A percentile compares a stretch with the other conserved stretches of the same genome.
Evolutionary conservation across 2,888 invertebrate species (phyloP).

Genomic region (Brachypalpus laphriformis): DNA sequence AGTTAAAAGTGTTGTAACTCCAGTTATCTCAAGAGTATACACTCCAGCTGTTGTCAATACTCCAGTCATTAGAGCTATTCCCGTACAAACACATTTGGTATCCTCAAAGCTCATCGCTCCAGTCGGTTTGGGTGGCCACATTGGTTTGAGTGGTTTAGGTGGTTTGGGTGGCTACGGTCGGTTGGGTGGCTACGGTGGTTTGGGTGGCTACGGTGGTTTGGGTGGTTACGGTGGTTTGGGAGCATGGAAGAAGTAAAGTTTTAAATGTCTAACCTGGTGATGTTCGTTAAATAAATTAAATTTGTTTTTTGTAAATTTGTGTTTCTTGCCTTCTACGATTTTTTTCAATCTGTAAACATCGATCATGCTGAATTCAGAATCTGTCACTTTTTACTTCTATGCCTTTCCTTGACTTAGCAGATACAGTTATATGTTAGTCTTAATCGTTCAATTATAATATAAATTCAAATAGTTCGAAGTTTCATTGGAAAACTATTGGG

Average conservation of each 20-base stretch:
- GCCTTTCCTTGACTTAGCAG: too few species aligned
- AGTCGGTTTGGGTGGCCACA: neutral
- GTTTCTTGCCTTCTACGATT: too few species aligned
- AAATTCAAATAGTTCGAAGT: too few species aligned
- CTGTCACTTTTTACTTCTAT: too few species aligned
- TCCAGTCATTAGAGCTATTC: neutral
- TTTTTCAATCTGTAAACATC: too few species aligned
- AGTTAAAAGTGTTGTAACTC: slow-evolving; percentile 21
- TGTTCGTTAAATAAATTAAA: neutral
- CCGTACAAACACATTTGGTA: neutral
- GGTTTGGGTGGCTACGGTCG: neutral
- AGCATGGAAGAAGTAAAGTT: neutral
- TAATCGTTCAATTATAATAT: too few species aligned
- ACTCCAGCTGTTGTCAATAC: slow-evolving; percentile 2
- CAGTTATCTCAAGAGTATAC: slow-evolving; percentile 3
- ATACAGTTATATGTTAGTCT: too few species aligned
- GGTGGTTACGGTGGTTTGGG: too few species aligned
- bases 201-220: too few species aligned
- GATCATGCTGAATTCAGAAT: too few species aligned
- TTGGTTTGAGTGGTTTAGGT: neutral
- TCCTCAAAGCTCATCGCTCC: neutral
- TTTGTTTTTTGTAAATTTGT: too few species aligned
- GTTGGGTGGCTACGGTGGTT: slow-evolving; percentile 3
- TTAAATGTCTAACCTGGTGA: neutral
- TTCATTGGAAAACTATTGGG: too few species aligned